A percentile compares a stretch with the other conserved stretches of the same genome.
Conservation (phyloP, 2,888 invertebrate genomes). For the Rosalia funebris region DNA sequence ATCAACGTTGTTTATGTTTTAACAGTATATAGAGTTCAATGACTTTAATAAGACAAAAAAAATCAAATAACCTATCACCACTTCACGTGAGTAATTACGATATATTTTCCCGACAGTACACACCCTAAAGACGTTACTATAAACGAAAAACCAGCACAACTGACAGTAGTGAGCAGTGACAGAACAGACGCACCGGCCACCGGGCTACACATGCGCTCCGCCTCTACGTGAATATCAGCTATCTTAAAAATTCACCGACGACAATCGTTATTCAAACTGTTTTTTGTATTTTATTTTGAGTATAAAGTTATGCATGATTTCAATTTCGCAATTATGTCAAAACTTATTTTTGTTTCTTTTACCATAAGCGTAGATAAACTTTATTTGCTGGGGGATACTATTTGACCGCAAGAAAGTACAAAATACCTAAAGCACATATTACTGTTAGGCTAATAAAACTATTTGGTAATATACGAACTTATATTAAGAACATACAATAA, state of each 20-base stretch:
- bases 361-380: neutral
- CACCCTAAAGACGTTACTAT: slow-evolving; percentile 49
- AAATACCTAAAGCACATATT: no score
- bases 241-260: neutral
- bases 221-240: slow-evolving; percentile 15
- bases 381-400: neutral
- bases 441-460: no score
- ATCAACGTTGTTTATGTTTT: slow-evolving; percentile 27
- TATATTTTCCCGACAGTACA: slow-evolving; percentile 40
- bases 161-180: slow-evolving; percentile 47
- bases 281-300: neutral
- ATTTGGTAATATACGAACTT: no score
- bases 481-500: no score
- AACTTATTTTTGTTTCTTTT: neutral
- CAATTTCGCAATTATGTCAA: no score
- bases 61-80: slow-evolving; percentile 14
- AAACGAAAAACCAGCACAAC: slow-evolving; percentile 46
- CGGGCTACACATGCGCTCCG: slow-evolving; percentile 47
- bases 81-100: slow-evolving; percentile 28
- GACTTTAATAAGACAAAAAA: slow-evolving; percentile 20
- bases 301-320: neutral
- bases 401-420: no score
- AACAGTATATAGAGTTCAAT: slow-evolving; percentile 9
- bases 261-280: neutral
- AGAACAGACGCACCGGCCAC: slow-evolving; percentile 47